phyloP scores from a whole-genome alignment of 2,888 invertebrate species.

The Colostygia pectinataria region DNA sequence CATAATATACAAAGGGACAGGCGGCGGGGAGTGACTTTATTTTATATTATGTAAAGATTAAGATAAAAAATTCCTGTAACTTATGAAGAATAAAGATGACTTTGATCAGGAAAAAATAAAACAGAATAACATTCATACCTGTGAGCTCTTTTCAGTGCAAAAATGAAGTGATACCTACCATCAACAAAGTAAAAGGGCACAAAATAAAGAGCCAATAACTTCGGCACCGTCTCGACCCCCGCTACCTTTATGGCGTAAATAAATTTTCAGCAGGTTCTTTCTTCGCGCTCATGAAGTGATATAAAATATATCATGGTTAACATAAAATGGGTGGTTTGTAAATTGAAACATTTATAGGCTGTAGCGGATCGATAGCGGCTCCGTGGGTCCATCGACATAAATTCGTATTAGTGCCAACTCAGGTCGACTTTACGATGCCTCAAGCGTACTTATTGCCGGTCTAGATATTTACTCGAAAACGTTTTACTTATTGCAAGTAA shows the following conservation, averaged over 20 bases:
- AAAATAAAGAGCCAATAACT: constrained; percentile 29
- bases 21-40: no score
- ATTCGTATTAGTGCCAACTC: constrained; percentile 81
- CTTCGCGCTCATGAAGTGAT: constrained; percentile 33
- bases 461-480: constrained; percentile 60
- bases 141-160: constrained; percentile 3
- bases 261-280: constrained; percentile 31
- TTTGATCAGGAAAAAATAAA: background rate
- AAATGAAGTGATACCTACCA: constrained; percentile 22
- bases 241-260: constrained; percentile 31
- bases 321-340: constrained; percentile 59
- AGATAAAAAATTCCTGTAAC: no score
- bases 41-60: no score
- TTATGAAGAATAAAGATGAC: no score
- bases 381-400: constrained; percentile 75
- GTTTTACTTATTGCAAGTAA: constrained; percentile 58
- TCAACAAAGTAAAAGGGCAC: constrained; percentile 21
- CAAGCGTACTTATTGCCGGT: constrained; percentile 71
- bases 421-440: constrained; percentile 79
- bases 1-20: no score
- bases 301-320: constrained; percentile 47
- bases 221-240: constrained; percentile 18
- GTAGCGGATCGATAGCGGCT: constrained; percentile 67
- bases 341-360: constrained; percentile 77
- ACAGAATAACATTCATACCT: background rate